phyloP scores from a whole-genome alignment of 1,140 invertebrate genomes.

The Apis cerana region DNA sequence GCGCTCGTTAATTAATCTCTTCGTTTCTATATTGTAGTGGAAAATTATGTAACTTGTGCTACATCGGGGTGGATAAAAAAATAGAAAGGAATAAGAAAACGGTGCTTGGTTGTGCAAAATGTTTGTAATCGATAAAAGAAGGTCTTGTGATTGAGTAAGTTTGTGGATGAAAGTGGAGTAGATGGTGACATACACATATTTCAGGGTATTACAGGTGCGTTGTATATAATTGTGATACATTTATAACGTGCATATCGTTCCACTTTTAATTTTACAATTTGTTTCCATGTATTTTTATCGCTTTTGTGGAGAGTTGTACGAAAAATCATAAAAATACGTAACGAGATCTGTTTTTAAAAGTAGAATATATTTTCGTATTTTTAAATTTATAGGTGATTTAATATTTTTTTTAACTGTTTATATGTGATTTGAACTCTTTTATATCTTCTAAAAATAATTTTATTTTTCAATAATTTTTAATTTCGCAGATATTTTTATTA shows the following conservation, averaged over 20 bases:
- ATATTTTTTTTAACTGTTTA: neutral
- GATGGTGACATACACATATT: slow-evolving; percentile 16
- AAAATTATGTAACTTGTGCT: slow-evolving; percentile 61
- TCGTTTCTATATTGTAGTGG: slow-evolving; percentile 43
- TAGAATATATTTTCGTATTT: neutral
- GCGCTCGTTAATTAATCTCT: slow-evolving; percentile 39
- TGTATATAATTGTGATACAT: slow-evolving; percentile 14
- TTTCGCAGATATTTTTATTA: neutral
- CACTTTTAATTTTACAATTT: neutral
- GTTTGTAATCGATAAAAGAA: slow-evolving; percentile 38
- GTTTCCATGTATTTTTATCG: neutral
- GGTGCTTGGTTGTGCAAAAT: slow-evolving; percentile 25
- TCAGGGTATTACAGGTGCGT: slow-evolving; percentile 30
- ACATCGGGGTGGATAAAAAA: slow-evolving; percentile 7
- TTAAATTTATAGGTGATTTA: neutral
- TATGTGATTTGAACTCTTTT: neutral
- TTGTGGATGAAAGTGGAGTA: slow-evolving; percentile 20
- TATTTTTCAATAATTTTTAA: neutral
- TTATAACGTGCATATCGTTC: neutral
- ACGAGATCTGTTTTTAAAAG: neutral
- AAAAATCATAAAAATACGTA: neutral
- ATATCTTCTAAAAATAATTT: neutral
- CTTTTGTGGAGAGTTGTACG: neutral
- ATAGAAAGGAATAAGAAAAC: slow-evolving; percentile 6
- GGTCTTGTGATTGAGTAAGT: slow-evolving; percentile 19